These are phyloP conservation scores for Acanthurus lineatus DNA, from an alignment of 2,797 vertebrate genomes.

Conservation along the genomic window DNA sequence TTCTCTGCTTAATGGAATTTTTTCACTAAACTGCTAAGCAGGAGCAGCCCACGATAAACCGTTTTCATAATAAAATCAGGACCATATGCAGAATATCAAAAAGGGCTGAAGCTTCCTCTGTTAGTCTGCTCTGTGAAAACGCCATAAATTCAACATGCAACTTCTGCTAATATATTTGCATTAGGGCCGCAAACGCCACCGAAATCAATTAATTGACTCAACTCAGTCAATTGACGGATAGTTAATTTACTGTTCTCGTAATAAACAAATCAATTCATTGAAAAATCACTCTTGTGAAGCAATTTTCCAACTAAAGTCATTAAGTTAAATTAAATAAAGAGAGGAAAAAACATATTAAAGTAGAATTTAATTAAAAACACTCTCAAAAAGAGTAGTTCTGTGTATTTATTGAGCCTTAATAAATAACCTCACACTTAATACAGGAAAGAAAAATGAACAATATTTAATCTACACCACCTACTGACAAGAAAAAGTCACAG, in stretches of 20 bases:
- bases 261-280: background rate
- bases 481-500: too few species aligned
- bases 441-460: too few species aligned
- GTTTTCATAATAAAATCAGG: slow-evolving; percentile 3
- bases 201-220: background rate
- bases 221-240: background rate
- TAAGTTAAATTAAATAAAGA: too few species aligned
- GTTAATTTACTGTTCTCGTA: too few species aligned
- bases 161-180: background rate
- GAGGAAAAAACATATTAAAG: background rate
- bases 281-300: background rate
- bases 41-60: slow-evolving; percentile 16
- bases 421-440: background rate
- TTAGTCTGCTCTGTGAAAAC: background rate
- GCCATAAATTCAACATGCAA: background rate
- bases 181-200: background rate
- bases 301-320: background rate
- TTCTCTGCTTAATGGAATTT: slow-evolving; percentile 28
- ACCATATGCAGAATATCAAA: background rate
- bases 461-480: too few species aligned
- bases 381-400: background rate
- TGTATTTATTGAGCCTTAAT: background rate
- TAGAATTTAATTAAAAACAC: background rate
- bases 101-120: background rate
- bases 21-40: slow-evolving; percentile 2